Conservation (phyloP, 2,888 invertebrate genomes). For the Himalopsyche anomala region DNA sequence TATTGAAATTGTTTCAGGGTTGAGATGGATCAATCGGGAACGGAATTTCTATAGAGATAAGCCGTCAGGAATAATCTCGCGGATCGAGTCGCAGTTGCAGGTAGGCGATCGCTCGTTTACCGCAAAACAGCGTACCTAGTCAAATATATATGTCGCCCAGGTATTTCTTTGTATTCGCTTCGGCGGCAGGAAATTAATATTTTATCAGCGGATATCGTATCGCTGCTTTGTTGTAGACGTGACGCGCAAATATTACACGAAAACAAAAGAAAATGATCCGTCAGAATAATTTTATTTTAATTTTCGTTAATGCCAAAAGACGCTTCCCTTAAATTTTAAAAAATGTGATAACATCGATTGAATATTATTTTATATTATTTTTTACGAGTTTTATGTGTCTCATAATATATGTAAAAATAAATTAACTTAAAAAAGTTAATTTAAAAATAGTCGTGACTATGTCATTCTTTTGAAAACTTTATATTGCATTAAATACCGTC, state of each 20-base stretch:
- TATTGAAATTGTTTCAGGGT: conserved; percentile 28
- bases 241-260: no score
- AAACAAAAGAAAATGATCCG: no score
- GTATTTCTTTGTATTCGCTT: conserved; percentile 31
- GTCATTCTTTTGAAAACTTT: conserved; percentile 5
- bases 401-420: no score
- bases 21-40: neutral
- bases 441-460: no score
- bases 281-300: no score
- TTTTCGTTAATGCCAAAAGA: no score
- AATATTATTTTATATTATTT: no score
- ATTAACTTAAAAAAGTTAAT: no score
- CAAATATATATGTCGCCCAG: conserved; percentile 21
- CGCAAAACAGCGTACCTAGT: neutral
- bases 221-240: neutral
- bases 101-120: neutral
- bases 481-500: neutral
- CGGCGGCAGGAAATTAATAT: neutral
- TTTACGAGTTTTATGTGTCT: no score
- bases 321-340: no score
- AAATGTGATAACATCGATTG: no score
- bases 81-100: conserved; percentile 27
- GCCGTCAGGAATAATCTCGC: neutral
- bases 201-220: conserved; percentile 28
- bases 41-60: neutral